Percentiles rank a stretch among this genome's conserved stretches.
Evolutionary conservation across 35 echinoderm and acorn worm species (phyloP).

Genomic region (Ophiothrix spiculata): DNA sequence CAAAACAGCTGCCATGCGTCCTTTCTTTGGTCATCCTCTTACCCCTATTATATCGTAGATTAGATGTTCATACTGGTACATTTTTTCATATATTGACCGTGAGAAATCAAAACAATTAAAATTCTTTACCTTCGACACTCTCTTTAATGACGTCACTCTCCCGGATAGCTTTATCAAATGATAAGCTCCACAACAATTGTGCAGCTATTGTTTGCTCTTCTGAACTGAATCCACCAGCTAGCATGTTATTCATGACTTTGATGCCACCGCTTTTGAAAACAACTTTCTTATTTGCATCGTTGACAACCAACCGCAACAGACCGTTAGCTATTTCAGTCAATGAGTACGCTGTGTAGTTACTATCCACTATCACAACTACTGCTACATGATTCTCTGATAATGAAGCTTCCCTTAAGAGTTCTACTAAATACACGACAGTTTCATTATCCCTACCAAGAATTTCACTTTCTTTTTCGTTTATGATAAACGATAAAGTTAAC

Average conservation of each 20-base stretch:
- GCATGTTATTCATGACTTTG: background rate
- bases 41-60: too few relatives aligned
- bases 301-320: background rate
- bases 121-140: background rate
- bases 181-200: background rate
- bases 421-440: background rate
- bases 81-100: too few relatives aligned
- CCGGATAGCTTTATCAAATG: background rate
- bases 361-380: too few relatives aligned
- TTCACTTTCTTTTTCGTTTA: background rate
- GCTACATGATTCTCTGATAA: background rate
- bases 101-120: too few relatives aligned
- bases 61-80: too few relatives aligned
- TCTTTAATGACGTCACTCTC: background rate
- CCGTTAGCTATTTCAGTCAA: background rate
- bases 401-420: background rate
- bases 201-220: background rate
- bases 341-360: too few relatives aligned
- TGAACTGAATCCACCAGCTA: background rate
- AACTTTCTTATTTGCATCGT: background rate
- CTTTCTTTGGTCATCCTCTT: too few relatives aligned
- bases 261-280: background rate
- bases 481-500: background rate
- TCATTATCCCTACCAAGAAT: background rate
- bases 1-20: too few relatives aligned